Conservation (phyloP, 2,113 vertebrate genomes). For the Salvelinus fontinalis region DNA sequence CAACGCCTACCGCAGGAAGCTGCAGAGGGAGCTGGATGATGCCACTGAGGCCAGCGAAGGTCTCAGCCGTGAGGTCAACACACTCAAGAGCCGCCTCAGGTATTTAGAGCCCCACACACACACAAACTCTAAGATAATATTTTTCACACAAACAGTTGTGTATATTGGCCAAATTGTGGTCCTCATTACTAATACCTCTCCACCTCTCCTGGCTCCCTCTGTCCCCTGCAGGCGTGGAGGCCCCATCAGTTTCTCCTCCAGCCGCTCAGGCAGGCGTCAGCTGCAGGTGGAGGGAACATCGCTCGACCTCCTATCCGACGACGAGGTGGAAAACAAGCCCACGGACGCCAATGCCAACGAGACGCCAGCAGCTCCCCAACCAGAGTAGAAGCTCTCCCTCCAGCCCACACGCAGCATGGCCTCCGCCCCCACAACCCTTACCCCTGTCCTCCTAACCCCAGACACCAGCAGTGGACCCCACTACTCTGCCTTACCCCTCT, state of each 20-base stretch:
- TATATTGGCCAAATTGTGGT: background rate
- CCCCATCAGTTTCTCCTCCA: constrained; percentile 89
- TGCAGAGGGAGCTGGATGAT: constrained; percentile 95
- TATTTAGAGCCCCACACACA: constrained; percentile 42
- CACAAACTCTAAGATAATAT: background rate
- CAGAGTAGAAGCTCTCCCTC: constrained; percentile 74
- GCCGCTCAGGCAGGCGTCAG: constrained; percentile 88
- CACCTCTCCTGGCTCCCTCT: background rate
- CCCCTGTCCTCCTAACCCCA: constrained; percentile 19
- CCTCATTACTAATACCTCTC: background rate
- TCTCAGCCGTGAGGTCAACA: constrained; percentile 86
- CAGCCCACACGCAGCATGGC: constrained; percentile 25
- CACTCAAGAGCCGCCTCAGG: constrained; percentile 97
- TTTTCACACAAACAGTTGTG: too few species aligned
- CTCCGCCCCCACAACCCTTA: background rate
- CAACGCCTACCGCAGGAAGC: constrained; percentile 91
- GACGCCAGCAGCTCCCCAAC: constrained; percentile 65
- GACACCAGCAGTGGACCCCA: constrained; percentile 52
- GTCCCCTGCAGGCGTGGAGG: constrained; percentile 80
- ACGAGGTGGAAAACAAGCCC: constrained; percentile 88
- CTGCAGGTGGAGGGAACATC: constrained; percentile 91
- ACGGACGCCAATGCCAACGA: constrained; percentile 88
- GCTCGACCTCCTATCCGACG: constrained; percentile 81
- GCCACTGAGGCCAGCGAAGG: constrained; percentile 90
- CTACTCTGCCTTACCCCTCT: constrained; percentile 62